Percentiles rank a stretch among this genome's conserved stretches.
These are phyloP conservation scores for Nycticorax nycticorax DNA, from an alignment of 2,113 vertebrate genomes.

Conservation along the genomic window DNA sequence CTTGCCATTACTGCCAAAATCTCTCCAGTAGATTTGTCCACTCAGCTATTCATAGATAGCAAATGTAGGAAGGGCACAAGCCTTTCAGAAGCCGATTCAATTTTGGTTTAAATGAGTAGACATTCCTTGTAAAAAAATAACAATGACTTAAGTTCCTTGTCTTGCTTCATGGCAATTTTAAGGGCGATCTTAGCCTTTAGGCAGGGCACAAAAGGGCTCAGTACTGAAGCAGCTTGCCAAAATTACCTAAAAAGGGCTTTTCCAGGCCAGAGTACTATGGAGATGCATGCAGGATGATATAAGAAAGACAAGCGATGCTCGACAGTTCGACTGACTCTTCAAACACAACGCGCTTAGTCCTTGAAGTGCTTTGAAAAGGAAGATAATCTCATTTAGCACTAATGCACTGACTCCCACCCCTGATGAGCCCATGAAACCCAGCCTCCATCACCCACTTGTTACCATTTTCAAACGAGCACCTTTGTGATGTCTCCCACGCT, in stretches of 20 bases:
- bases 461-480: slow-evolving; percentile 7
- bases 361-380: background rate
- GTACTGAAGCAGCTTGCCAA: background rate
- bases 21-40: background rate
- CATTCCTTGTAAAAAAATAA: background rate
- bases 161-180: background rate
- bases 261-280: background rate
- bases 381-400: slow-evolving; percentile 23
- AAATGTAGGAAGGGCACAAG: background rate
- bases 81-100: background rate
- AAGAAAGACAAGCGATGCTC: background rate
- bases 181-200: background rate
- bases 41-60: background rate
- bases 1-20: background rate
- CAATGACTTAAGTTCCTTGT: background rate
- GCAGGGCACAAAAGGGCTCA: background rate
- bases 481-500: slow-evolving; percentile 41
- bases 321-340: background rate
- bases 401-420: background rate
- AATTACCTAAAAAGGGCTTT: background rate
- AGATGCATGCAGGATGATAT: background rate
- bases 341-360: background rate
- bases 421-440: background rate
- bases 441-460: slow-evolving; percentile 49
- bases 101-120: background rate